Base-by-base conservation (phyloP, 2,888 invertebrate species). In the Drosophila nr. medialis region DNA sequence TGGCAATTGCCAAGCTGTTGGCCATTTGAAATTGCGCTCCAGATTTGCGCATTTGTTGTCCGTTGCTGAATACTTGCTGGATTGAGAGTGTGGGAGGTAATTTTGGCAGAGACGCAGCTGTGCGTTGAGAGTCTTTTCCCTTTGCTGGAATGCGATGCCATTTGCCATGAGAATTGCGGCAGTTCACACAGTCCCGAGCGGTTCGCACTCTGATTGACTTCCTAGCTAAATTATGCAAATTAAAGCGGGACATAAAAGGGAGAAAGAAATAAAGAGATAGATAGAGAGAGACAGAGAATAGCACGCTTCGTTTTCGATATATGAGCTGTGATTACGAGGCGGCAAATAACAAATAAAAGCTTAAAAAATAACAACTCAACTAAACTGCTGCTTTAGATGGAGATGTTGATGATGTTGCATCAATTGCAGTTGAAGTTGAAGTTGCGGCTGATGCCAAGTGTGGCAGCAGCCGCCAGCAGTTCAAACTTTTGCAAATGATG, bases 301-400 rank as follows among this genome's bases (percentile, higher is more conserved):
- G 76, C 83, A 71, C 70, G 84, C 87, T 71, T 80, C 58, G 70
- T 63, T 70, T 75, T 89, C 83, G 81, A 84, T 84, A 86, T 84
- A 84, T 84, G 89, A 84, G 84, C 89, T 83, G 73, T 72, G 87
- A 84, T 84, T 84, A 89, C 81, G 84, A 64, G 71, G 80, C 77
- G 77, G 77, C 76, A 77, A 59, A 64, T 38, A 53, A 55, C 59
- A 72, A 65, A 80, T 75, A 86, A 85, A 86, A 85, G 88, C 88
- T 78, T 73, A 74, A 72, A 86, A 88, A 86, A 84, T 84, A 86
- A 88, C 15, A 83, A 79, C 81, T 77, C 72, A 53, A 66, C 72
- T 69, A 68, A 81, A 79, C 86, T 77, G 70, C 49, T 65, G 61
- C 51, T 45, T 45, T 45, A 24, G 32, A 45, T 36, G 63, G 36